Evolutionary conservation across 2,888 invertebrate genomes (phyloP).

Genomic region (Ypsolopha scabrella): DNA sequence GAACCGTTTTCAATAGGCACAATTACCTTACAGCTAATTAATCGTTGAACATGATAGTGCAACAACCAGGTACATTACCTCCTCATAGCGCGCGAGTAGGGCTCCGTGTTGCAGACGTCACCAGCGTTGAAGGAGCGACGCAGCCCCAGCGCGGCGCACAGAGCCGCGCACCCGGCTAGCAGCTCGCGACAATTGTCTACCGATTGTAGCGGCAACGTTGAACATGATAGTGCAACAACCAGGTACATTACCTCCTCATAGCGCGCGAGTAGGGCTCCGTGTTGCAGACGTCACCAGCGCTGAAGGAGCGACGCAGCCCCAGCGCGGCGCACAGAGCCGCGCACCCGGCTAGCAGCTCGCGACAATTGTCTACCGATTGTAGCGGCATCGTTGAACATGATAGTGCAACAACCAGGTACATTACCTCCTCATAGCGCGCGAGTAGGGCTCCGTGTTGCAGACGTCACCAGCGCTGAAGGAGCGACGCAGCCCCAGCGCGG

Average conservation of each 20-base stretch:
- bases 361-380: no score
- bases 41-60: conserved; percentile 22
- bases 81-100: no score
- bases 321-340: conserved; percentile 83
- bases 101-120: conserved; percentile 63
- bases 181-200: no score
- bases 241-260: no score
- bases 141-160: conserved; percentile 84
- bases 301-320: conserved; percentile 87
- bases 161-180: conserved; percentile 73
- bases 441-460: no score
- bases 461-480: conserved; percentile 89
- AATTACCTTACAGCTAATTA: no score
- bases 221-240: conserved; percentile 7
- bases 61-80: no score
- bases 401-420: no score
- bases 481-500: conserved; percentile 83
- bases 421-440: no score
- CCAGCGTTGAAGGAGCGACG: conserved; percentile 87
- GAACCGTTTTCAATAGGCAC: no score
- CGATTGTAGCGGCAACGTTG: conserved; percentile 15
- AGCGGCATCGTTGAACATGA: conserved; percentile 23
- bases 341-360: conserved; percentile 51
- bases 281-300: conserved; percentile 77
- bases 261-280: no score